Percentiles rank a stretch among this genome's conserved stretches.
phyloP scores from a whole-genome alignment of 1,140 invertebrate genomes.

The Aricia agestis region DNA sequence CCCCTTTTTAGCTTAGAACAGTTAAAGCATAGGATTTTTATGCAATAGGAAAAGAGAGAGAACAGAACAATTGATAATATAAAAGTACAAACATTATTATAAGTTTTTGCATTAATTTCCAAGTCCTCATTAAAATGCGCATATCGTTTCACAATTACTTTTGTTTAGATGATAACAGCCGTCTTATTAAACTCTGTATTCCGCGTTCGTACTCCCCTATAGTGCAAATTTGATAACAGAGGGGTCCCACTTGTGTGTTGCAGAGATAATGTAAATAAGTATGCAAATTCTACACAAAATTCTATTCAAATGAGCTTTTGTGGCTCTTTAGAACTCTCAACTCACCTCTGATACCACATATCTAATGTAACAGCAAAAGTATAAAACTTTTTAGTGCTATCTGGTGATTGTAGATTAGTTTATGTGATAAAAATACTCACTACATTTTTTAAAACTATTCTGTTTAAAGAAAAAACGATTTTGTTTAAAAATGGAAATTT shows the following conservation, averaged over 20 bases:
- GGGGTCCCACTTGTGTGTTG: slow-evolving; percentile 66
- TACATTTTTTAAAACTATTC: too few species aligned
- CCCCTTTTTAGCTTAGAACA: too few species aligned
- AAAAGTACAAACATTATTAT: too few species aligned
- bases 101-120: too few species aligned
- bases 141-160: slow-evolving; percentile 5
- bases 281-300: slow-evolving; percentile 70
- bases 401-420: too few species aligned
- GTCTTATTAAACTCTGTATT: slow-evolving; percentile 66
- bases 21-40: too few species aligned
- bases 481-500: too few species aligned
- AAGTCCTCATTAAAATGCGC: not conserved
- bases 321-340: slow-evolving; percentile 61
- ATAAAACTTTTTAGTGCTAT: not conserved
- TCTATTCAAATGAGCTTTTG: slow-evolving; percentile 70
- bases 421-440: too few species aligned
- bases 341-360: slow-evolving; percentile 39
- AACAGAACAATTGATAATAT: not conserved
- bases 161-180: slow-evolving; percentile 24
- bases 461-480: too few species aligned
- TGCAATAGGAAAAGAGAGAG: not conserved
- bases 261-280: slow-evolving; percentile 75
- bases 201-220: slow-evolving; percentile 43
- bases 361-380: not conserved
- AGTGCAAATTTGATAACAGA: slow-evolving; percentile 72